Evolutionary conservation across 2,113 vertebrate species (phyloP).

Genomic region (Calyptommatus sinebrachiatus): DNA sequence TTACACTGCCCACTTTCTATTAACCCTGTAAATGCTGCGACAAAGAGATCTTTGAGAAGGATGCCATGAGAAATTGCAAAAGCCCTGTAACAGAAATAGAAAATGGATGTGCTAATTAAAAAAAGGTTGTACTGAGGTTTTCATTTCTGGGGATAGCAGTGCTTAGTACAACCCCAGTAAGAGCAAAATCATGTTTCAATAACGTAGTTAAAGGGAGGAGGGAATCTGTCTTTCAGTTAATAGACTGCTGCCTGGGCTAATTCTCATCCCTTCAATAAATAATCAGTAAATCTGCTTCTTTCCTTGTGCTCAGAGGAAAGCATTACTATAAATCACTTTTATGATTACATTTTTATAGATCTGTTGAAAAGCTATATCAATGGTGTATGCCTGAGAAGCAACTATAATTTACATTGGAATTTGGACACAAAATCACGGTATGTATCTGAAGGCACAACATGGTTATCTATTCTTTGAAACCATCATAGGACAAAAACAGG

Average conservation of each 20-base stretch:
- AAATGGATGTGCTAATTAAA: neutral
- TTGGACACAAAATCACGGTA: constrained; percentile 9
- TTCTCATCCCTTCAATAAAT: constrained; percentile 11
- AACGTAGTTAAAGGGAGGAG: neutral
- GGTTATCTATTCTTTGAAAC: neutral
- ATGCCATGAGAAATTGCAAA: neutral
- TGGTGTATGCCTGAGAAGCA: constrained; percentile 2
- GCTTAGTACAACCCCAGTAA: neutral
- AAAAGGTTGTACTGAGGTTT: neutral
- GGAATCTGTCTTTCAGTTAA: neutral
- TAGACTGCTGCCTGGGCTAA: constrained; percentile 11
- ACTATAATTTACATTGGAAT: neutral
- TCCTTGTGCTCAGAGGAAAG: neutral
- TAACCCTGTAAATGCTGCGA: too few relatives aligned
- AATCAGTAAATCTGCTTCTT: constrained; percentile 17
- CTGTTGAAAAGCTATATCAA: constrained; percentile 17
- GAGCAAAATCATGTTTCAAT: neutral
- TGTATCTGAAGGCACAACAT: neutral
- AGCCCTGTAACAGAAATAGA: neutral
- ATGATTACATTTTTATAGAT: constrained; percentile 27
- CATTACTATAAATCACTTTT: constrained; percentile 15
- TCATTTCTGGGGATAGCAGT: neutral
- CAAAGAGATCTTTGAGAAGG: neutral
- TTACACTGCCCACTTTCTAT: too few relatives aligned
- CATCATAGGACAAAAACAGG: neutral